Conservation (phyloP, 2,797 vertebrate species). For the Urocyon cinereoargenteus region DNA sequence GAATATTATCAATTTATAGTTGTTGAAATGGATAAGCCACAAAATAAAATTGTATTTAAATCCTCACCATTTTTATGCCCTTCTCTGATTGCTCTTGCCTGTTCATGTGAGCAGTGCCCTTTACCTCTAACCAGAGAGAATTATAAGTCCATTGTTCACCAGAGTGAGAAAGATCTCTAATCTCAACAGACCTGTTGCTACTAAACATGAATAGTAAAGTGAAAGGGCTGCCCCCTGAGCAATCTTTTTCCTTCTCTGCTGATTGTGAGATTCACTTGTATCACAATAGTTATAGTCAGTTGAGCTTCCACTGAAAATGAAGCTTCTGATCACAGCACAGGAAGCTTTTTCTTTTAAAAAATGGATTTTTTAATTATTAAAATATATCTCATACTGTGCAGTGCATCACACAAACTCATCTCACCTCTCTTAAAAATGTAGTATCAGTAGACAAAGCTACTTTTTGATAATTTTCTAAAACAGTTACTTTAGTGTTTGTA, state of each 20-base stretch:
- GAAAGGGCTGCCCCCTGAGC: not conserved
- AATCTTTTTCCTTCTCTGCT: not conserved
- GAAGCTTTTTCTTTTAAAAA: not conserved
- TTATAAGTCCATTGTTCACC: conserved; percentile 20
- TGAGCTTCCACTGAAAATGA: not conserved
- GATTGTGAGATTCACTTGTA: not conserved
- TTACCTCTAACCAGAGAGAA: conserved; percentile 36
- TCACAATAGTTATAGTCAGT: not conserved
- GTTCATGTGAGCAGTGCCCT: not conserved
- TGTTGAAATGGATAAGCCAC: conserved; percentile 3
- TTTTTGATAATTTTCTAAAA: conserved; percentile 20
- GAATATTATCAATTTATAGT: conserved; percentile 41
- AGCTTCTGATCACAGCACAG: not conserved
- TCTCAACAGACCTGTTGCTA: not conserved
- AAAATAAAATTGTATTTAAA: conserved; percentile 20
- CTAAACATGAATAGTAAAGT: not conserved
- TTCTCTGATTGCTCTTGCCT: not conserved
- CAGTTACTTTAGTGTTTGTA: not conserved
- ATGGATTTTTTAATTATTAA: conserved; percentile 20
- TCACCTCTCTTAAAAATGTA: conserved; percentile 27
- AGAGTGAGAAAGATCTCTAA: not conserved
- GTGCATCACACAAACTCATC: not conserved
- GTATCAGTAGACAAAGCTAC: not conserved
- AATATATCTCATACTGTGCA: not conserved
- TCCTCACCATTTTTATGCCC: not conserved